These are phyloP conservation scores for Exephanes ischioxanthus DNA, from an alignment of 2,888 invertebrate genomes.

Conservation along the genomic window DNA sequence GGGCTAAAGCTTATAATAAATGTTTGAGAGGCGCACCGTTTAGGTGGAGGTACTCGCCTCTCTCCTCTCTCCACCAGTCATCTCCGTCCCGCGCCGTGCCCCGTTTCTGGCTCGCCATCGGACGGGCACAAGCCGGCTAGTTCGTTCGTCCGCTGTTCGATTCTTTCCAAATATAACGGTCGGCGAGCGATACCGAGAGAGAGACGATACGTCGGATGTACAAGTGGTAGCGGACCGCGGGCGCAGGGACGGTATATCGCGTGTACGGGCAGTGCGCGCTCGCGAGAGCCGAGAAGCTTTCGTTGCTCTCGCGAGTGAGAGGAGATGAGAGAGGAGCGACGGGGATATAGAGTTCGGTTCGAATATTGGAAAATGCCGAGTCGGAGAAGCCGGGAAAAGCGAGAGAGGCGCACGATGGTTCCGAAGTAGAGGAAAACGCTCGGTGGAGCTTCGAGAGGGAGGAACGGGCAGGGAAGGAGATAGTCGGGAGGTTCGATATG, in stretches of 20 bases:
- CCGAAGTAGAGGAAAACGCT: constrained; percentile 25
- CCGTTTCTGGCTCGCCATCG: constrained; percentile 49
- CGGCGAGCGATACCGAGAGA: constrained; percentile 69
- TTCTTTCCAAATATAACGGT: constrained; percentile 84
- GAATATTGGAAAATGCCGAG: constrained; percentile 84
- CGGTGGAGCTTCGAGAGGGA: constrained; percentile 13
- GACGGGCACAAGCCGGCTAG: constrained; percentile 48
- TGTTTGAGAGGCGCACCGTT: constrained; percentile 76
- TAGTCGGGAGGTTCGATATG: constrained; percentile 81
- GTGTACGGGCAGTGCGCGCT: not conserved
- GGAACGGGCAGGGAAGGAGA: constrained; percentile 50
- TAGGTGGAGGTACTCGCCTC: constrained; percentile 53
- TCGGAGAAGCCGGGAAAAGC: constrained; percentile 77
- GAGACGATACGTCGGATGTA: constrained; percentile 36
- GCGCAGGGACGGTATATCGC: constrained; percentile 3
- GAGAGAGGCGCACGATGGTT: constrained; percentile 32
- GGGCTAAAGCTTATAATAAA: constrained; percentile 82
- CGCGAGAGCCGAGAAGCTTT: constrained; percentile 44
- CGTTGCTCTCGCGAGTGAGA: constrained; percentile 41
- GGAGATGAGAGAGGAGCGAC: constrained; percentile 11
- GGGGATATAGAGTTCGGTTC: constrained; percentile 71
- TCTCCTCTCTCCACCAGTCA: constrained; percentile 60
- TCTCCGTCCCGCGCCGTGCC: constrained; percentile 29
- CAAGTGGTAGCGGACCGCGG: constrained; percentile 33
- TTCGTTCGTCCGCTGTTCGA: constrained; percentile 78